Conservation (phyloP, 2,113 vertebrate genomes). For the Sialia sialis region DNA sequence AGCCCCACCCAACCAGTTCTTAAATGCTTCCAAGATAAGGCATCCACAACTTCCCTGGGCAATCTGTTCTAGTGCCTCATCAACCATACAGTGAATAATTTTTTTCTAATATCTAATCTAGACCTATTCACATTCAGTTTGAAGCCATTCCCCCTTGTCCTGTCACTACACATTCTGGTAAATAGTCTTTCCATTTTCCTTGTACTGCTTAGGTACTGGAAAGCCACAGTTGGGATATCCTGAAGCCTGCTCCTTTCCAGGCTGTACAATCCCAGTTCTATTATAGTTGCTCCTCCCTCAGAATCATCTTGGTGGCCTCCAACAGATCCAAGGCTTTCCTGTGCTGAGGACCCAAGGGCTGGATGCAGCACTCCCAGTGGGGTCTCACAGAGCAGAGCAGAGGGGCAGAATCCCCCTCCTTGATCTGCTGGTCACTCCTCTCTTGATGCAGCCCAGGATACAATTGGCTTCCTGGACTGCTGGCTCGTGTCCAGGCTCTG, state of each 20-base stretch:
- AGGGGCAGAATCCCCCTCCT: neutral
- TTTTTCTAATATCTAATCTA: neutral
- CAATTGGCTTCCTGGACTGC: neutral
- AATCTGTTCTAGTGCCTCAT: neutral
- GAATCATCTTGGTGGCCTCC: neutral
- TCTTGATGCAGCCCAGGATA: neutral
- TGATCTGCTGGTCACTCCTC: fast-evolving
- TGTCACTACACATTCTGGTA: neutral
- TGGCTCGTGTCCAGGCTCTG: neutral
- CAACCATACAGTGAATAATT: neutral
- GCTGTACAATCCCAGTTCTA: neutral
- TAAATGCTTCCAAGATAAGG: neutral
- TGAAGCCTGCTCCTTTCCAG: neutral
- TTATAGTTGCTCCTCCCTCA: fast-evolving
- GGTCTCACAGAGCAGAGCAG: neutral
- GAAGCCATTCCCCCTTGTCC: neutral
- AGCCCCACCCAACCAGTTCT: neutral
- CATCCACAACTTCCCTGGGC: neutral
- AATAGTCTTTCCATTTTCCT: neutral
- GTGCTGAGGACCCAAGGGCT: neutral
- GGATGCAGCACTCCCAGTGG: neutral
- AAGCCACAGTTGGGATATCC: neutral
- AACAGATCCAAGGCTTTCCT: neutral
- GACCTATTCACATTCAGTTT: fast-evolving
- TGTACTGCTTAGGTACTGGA: neutral